phyloP scores from a whole-genome alignment of 2,113 vertebrate species.

The Lophotis ruficrista region DNA sequence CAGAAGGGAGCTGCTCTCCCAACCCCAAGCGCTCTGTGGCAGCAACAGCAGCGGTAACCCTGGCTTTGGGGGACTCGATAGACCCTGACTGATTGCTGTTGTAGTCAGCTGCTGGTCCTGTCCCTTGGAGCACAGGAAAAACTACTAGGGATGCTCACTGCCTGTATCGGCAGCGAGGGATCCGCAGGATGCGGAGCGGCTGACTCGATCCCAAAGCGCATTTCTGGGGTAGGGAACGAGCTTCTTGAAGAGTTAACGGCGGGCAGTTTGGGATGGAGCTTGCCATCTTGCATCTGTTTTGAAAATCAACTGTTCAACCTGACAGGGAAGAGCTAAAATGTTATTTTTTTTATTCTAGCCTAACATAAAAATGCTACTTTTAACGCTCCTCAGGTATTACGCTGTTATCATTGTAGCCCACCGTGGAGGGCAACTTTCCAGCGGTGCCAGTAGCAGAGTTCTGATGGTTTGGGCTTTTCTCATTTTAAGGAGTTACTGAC shows the following conservation, averaged over 20 bases:
- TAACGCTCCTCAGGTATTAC: too few relatives aligned
- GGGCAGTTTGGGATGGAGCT: not conserved
- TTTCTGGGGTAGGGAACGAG: not conserved
- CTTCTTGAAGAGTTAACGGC: not conserved
- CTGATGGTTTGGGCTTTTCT: not conserved
- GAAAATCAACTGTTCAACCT: not conserved
- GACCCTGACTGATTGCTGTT: not conserved
- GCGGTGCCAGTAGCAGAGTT: not conserved
- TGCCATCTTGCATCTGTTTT: accelerated
- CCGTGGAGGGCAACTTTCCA: not conserved
- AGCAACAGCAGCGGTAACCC: not conserved
- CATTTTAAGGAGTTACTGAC: not conserved
- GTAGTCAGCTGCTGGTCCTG: not conserved
- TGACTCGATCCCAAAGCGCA: not conserved
- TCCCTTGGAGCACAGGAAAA: not conserved
- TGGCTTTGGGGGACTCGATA: not conserved
- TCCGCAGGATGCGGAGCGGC: not conserved
- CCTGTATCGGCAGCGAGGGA: accelerated
- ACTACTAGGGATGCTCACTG: not conserved
- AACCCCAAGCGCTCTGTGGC: not conserved
- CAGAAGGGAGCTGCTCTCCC: not conserved
- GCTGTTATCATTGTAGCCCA: not conserved
- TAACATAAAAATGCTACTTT: not conserved
- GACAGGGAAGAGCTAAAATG: not conserved
- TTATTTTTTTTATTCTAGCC: not conserved